Evolutionary conservation across 2,113 vertebrate genomes (phyloP), one percentile per base, ranked within the genome.

Genomic region (Promerops cafer): DNA sequence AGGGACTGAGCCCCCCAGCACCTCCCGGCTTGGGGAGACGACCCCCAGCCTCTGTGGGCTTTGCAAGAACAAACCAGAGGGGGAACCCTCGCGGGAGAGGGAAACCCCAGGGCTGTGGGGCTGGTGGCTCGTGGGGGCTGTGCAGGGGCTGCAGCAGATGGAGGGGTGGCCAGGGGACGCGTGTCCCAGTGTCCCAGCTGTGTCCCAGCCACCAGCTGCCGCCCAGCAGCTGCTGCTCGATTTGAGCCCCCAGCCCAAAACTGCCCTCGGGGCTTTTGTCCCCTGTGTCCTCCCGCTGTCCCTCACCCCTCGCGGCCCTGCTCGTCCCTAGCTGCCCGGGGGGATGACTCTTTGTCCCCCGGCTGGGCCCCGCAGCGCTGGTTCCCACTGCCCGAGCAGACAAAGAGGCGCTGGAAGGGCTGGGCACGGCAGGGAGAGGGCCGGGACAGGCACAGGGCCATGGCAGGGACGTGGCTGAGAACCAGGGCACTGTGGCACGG

Each of bases 391-490:
- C 59, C 64, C 4, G 18, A 31, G 72, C 74, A 92, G 94, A 94
- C 95, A 96, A 96, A 96, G 94, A 78, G 59, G 78, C 28, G 2
- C 86, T 81, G 86, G 78, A 13, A n/a, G 78, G 18, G 64, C 74
- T 31, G n/a, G 92, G 89, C 89, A 90, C 3, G 3, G 45, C 68
- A 8, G 82, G 82, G 77, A 61, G 78, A 72, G 63, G 78, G 72
- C 92, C 39, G 72, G 52, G 78, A 87, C n/a, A 71, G 92, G 94
- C 94, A 90, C 94, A n/a, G 72, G 83, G 92, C 64, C 86, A 84
- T 2, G 59, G 75, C 64, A 59, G 78, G 68, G n/a, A 18, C 7
- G 9, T n/a, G 81, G 45, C 65, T 12, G 31, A 26, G 52, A 76
- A 75, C 27, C 77, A 45, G 68, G 63, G 91, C 72, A 50, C 86